Conservation (phyloP, 2,113 vertebrate species). For the Parus major region DNA sequence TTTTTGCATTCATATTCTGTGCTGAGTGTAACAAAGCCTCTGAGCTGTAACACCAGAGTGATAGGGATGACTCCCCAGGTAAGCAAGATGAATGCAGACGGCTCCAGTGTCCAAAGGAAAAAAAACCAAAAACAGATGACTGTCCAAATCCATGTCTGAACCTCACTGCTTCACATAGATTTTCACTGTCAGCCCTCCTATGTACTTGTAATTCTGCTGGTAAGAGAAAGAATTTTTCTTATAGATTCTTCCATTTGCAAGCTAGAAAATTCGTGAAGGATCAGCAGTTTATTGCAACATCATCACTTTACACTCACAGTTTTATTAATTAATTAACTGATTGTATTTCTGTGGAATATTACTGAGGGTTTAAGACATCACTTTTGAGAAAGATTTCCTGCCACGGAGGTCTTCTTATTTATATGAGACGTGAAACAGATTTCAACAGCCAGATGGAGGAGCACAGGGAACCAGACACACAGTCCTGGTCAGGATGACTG, state of each 20-base stretch:
- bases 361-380: not conserved
- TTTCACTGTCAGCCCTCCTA: not conserved
- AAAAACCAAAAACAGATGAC: rapidly evolving
- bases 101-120: not conserved
- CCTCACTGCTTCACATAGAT: not conserved
- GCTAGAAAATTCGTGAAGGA: not conserved
- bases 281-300: not conserved
- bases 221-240: not conserved
- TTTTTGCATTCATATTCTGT: not conserved
- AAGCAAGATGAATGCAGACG: not conserved
- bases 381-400: not conserved
- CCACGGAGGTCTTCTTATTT: not conserved
- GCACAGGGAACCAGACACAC: not conserved
- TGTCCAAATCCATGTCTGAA: not conserved
- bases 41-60: not conserved
- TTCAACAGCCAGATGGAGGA: slow-evolving; percentile 5
- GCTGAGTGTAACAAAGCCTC: not conserved
- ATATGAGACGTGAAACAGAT: not conserved
- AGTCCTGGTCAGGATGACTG: not conserved
- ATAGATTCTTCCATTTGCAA: not conserved
- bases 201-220: not conserved
- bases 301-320: not conserved
- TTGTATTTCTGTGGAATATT: not conserved
- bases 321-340: not conserved
- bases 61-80: not conserved